Evolutionary conservation across 2,113 vertebrate genomes (phyloP).

Genomic region (Hiodon alosoides): DNA sequence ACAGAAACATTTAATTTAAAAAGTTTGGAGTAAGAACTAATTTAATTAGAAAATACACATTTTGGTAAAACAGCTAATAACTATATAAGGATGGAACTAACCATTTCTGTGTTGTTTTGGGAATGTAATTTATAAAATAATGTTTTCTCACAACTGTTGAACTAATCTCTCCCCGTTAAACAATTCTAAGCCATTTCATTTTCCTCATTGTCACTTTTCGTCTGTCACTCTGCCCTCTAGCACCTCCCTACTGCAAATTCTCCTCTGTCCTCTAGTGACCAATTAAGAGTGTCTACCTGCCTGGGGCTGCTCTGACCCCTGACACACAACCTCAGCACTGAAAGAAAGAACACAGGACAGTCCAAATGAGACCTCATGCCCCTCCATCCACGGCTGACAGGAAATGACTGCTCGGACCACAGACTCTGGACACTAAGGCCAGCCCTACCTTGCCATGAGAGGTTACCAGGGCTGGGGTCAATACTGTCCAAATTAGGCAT

Average conservation of each 20-base stretch:
- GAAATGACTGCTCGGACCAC: conserved; percentile 27
- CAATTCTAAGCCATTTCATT: too few relatives aligned
- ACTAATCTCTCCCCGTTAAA: too few relatives aligned
- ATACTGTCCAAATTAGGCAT: conserved; percentile 29
- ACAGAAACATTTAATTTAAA: too few relatives aligned
- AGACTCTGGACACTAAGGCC: background rate
- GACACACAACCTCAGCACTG: conserved; percentile 68
- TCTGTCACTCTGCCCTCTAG: conserved; percentile 20
- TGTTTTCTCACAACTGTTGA: too few relatives aligned
- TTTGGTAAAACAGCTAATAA: too few relatives aligned
- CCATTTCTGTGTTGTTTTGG: too few relatives aligned
- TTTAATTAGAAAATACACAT: too few relatives aligned
- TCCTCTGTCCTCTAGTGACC: conserved; percentile 50
- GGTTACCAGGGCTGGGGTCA: conserved; percentile 40
- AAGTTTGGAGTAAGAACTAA: too few relatives aligned
- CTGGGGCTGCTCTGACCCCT: conserved; percentile 63
- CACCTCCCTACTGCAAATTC: conserved; percentile 26
- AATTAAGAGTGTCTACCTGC: conserved; percentile 64
- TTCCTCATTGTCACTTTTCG: conserved; percentile 15
- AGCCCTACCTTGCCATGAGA: background rate
- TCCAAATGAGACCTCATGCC: conserved; percentile 53
- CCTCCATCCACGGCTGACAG: conserved; percentile 27
- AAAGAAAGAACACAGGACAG: conserved; percentile 65
- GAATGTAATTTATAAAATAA: too few relatives aligned
- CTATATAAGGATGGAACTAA: too few relatives aligned